A percentile compares a stretch with the other conserved stretches of the same genome.
Evolutionary conservation across 2,797 vertebrate species (phyloP).

Genomic region (Eulemur mongoz): DNA sequence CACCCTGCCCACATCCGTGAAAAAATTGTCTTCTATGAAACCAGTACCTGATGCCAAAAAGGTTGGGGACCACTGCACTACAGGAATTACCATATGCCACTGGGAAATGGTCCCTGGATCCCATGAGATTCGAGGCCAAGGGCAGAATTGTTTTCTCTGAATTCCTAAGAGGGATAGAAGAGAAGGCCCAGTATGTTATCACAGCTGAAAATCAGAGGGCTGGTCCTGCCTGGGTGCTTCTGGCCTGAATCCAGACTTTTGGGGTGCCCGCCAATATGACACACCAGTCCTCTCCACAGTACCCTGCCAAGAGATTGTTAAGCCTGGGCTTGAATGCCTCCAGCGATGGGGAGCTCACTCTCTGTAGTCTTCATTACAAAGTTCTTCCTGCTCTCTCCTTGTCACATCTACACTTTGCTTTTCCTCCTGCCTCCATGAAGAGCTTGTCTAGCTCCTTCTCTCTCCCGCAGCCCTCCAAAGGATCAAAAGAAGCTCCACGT

Average conservation of each 20-base stretch:
- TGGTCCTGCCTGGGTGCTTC: background rate
- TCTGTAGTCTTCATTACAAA: background rate
- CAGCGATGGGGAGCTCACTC: background rate
- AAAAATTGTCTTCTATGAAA: too few species aligned
- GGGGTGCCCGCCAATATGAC: too few species aligned
- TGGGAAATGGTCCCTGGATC: fast-evolving
- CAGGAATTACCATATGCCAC: background rate
- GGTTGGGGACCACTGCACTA: background rate
- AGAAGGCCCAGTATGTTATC: background rate
- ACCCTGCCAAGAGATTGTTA: background rate
- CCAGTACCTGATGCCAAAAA: too few species aligned
- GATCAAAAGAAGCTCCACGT: background rate
- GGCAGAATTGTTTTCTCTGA: background rate
- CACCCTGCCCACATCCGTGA: too few species aligned
- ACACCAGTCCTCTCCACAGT: background rate
- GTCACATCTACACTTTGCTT: too few species aligned
- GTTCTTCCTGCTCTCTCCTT: background rate
- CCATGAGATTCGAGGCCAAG: background rate
- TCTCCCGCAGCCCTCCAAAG: background rate
- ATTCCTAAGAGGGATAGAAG: background rate
- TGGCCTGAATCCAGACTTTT: background rate
- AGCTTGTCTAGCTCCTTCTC: background rate
- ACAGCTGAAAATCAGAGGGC: background rate
- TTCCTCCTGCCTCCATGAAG: background rate
- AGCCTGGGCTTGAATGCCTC: background rate